Evolutionary conservation across 2,113 vertebrate genomes (phyloP).

Genomic region (Ivindomyrus marchei): DNA sequence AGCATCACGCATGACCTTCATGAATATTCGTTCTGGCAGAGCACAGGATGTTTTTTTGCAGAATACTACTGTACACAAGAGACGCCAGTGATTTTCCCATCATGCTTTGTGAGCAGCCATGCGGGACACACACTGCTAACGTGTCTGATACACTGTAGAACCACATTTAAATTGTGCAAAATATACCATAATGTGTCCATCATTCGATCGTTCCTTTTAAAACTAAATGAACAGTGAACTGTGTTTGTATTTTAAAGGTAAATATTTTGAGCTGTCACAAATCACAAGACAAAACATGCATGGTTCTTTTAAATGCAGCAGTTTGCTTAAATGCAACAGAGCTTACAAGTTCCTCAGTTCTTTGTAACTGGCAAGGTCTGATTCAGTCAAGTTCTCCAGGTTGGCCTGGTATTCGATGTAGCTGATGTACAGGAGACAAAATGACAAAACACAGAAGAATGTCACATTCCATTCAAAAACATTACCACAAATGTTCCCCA

Average conservation of each 20-base stretch:
- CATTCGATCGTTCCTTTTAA: not conserved
- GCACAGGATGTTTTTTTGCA: not conserved
- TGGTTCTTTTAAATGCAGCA: not conserved
- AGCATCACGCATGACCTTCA: not conserved
- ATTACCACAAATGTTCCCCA: not conserved
- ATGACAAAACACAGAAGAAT: not conserved
- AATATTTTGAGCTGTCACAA: not conserved
- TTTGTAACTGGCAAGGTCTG: conserved; percentile 66
- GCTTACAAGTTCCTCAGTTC: conserved; percentile 82
- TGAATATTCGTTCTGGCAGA: not conserved
- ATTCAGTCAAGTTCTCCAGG: conserved; percentile 62
- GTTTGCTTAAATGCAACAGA: not conserved
- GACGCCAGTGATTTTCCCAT: too few species aligned
- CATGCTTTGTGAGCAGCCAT: not conserved
- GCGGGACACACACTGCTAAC: not conserved
- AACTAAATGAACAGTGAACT: not conserved
- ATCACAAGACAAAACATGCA: not conserved
- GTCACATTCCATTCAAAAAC: not conserved
- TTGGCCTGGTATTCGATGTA: conserved; percentile 72
- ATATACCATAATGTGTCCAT: not conserved
- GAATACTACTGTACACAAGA: not conserved
- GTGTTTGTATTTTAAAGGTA: not conserved
- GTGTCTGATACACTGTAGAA: not conserved
- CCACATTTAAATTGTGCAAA: not conserved
- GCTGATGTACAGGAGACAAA: conserved; percentile 49